A percentile compares a stretch with the other conserved stretches of the same genome.
phyloP scores from a whole-genome alignment of 2,797 vertebrate species.

The Toxotes lorentzi region DNA sequence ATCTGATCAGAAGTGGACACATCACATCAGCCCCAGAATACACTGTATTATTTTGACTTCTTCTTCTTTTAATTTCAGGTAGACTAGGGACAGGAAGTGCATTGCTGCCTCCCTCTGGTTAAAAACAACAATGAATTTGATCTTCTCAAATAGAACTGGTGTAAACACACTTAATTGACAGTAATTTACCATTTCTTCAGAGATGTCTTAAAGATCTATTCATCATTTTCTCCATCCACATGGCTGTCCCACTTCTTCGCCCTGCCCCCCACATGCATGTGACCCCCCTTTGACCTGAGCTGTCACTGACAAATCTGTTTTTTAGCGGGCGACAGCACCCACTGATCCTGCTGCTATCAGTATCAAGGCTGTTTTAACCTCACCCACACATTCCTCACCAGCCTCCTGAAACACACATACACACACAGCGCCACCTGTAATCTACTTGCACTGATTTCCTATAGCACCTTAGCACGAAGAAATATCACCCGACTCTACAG shows the following conservation, averaged over 20 bases:
- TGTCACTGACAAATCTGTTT: slow-evolving; percentile 70
- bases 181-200: background rate
- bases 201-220: background rate
- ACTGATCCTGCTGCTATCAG: slow-evolving; percentile 62
- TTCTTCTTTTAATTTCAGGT: too few species aligned
- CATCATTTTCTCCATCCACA: background rate
- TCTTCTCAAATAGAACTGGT: too few species aligned
- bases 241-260: background rate
- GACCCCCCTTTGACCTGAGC: slow-evolving; percentile 59
- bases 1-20: too few species aligned
- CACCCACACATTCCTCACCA: slow-evolving; percentile 59
- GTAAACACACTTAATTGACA: background rate
- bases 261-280: background rate
- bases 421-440: slow-evolving; percentile 12
- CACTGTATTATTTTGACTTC: too few species aligned
- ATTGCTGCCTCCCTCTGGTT: too few species aligned
- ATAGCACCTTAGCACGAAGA: background rate
- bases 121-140: too few species aligned
- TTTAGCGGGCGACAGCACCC: slow-evolving; percentile 45
- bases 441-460: background rate
- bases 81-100: too few species aligned
- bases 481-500: too few species aligned
- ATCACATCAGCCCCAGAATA: too few species aligned
- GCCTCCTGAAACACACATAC: background rate
- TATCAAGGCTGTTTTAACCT: slow-evolving; percentile 52